Evolutionary conservation across 1,140 invertebrate species (phyloP), one percentile per base, ranked within the genome.

Genomic region (Cydia fagiglandana): DNA sequence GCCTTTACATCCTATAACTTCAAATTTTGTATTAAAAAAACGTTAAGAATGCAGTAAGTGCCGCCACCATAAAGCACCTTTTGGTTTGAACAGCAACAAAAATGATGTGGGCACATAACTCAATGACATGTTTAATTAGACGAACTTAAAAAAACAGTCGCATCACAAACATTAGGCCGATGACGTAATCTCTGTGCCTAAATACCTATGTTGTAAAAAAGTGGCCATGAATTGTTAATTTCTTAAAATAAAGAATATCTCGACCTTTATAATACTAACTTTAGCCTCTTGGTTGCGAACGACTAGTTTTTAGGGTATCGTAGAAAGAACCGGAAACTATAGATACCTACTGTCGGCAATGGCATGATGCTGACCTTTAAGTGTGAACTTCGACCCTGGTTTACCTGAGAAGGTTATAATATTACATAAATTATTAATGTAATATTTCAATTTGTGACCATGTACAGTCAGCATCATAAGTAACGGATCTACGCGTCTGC

Each of bases 171-270:
- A 79, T 64, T 64, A 50, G 73, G 73, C 73, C 28, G 45, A 15
- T 56, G 73, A 74, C 24, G 53, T 34, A 74, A 53, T n/a, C 17
- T 24, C 20, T 45, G n/a, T 53, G 73, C 53, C 45, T 74, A 74
- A 70, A 70, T 70, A 70, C 66, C 66, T 70, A 70, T 74, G 73
- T 68, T 75, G 50, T 80, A 82, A 84, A 83, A 83, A 88, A 84
- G 81, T 76, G 80, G 84, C 88, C 89, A 90, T 91, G 86, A 87
- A 88, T 89, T 84, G 83, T 10, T 86, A 91, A 90, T 91, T 91
- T 91, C 88, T 87, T 85, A 81, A 89, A 86, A 84, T 85, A 83
- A 83, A 89, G 80, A 82, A 81, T 82, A 77, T 41, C 66, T 70
- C 79, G 88, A 91, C 89, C 91, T 90, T 82, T 85, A 86, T 86